Evolutionary conservation across 2,888 invertebrate genomes (phyloP).

Genomic region (Neoscelio sp.): DNA sequence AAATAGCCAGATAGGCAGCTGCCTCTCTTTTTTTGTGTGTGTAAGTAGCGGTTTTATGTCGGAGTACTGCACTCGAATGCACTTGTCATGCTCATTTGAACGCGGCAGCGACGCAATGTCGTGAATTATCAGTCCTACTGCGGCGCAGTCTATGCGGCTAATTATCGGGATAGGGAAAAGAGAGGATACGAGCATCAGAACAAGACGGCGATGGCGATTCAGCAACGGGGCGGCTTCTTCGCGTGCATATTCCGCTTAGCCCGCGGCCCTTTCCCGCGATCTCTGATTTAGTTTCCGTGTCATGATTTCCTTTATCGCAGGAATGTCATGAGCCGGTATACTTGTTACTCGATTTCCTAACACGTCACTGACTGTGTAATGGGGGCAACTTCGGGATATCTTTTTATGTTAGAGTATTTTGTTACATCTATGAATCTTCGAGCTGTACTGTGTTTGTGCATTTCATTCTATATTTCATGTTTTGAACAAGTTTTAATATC

Average conservation of each 20-base stretch:
- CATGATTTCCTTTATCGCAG: slow-evolving; percentile 60
- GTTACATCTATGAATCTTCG: slow-evolving; percentile 3
- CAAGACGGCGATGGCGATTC: slow-evolving; percentile 63
- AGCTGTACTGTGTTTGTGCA: slow-evolving; percentile 3
- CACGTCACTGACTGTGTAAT: slow-evolving; percentile 43
- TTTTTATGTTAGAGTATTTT: slow-evolving; percentile 31
- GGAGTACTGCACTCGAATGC: slow-evolving; percentile 78
- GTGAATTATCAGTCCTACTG: slow-evolving; percentile 79
- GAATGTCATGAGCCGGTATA: slow-evolving; percentile 19
- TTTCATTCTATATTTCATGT: slow-evolving; percentile 23
- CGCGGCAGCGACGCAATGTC: slow-evolving; percentile 81
- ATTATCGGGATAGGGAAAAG: slow-evolving; percentile 72
- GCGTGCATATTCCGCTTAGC: slow-evolving; percentile 65
- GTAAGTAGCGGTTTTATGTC: slow-evolving; percentile 67
- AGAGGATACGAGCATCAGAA: slow-evolving; percentile 50
- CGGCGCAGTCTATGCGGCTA: slow-evolving; percentile 67
- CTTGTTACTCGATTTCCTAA: slow-evolving; percentile 36
- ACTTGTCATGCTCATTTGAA: slow-evolving; percentile 82
- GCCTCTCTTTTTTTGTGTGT: slow-evolving; percentile 62
- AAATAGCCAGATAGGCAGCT: slow-evolving; percentile 79
- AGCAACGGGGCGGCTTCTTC: slow-evolving; percentile 55
- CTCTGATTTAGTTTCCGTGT: slow-evolving; percentile 68
- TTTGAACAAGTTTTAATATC: slow-evolving; percentile 11
- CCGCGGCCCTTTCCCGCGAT: slow-evolving; percentile 65
- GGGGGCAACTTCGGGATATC: neutral